Conservation (phyloP, 2,113 vertebrate species). For the Ariopsis seemanni region DNA sequence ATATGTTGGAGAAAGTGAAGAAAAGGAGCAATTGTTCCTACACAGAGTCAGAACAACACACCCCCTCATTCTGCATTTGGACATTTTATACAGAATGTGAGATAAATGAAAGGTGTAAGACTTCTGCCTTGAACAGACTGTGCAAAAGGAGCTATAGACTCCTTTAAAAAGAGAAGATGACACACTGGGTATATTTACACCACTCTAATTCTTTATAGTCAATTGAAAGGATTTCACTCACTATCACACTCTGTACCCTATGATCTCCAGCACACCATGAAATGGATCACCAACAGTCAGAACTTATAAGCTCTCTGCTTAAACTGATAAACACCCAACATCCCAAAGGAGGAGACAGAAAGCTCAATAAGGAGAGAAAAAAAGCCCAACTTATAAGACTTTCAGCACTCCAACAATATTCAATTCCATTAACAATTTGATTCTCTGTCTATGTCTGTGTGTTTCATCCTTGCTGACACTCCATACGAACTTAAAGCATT, state of each 20-base stretch:
- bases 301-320: constrained; percentile 38
- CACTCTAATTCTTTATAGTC: constrained; percentile 21
- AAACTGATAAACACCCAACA: constrained; percentile 37
- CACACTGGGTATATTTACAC: constrained; percentile 26
- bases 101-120: too few species aligned
- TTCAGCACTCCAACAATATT: constrained; percentile 39
- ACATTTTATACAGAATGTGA: too few species aligned
- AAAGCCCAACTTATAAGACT: constrained; percentile 11
- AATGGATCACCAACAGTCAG: constrained; percentile 37
- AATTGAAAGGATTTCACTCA: constrained; percentile 14
- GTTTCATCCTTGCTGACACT: neutral
- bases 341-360: constrained; percentile 12
- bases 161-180: neutral
- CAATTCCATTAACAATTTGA: constrained; percentile 58
- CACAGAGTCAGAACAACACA: too few species aligned
- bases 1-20: too few species aligned
- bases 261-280: constrained; percentile 19
- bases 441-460: neutral
- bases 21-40: too few species aligned
- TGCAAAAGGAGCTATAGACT: too few species aligned
- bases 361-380: neutral
- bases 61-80: too few species aligned
- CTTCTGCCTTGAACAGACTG: too few species aligned
- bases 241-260: constrained; percentile 8
- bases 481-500: neutral